Evolutionary conservation across 2,113 vertebrate genomes (phyloP).

Genomic region (Petrocephalus microphthalmus): DNA sequence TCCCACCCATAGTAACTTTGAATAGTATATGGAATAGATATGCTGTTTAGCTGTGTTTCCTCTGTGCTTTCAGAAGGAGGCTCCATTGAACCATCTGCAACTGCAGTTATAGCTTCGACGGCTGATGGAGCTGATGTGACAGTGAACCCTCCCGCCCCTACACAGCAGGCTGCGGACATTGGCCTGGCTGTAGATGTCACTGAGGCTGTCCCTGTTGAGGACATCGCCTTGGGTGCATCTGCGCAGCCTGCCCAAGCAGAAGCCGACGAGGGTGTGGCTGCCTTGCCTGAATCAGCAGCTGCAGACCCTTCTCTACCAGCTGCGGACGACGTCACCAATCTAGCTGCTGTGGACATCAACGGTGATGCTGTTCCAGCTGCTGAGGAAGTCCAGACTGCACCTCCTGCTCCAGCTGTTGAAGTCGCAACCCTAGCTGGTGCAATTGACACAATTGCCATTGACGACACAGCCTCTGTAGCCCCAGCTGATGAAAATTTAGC

Average conservation of each 20-base stretch:
- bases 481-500: constrained; percentile 26
- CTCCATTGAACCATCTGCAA: constrained; percentile 34
- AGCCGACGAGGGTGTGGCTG: constrained; percentile 16
- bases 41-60: not conserved
- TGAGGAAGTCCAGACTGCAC: constrained; percentile 47
- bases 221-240: constrained; percentile 28
- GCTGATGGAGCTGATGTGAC: constrained; percentile 30
- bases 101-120: constrained; percentile 39
- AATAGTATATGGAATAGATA: not conserved
- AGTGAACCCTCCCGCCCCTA: constrained; percentile 28
- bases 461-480: constrained; percentile 49
- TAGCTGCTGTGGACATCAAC: constrained; percentile 38
- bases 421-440: constrained; percentile 50
- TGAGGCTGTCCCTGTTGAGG: constrained; percentile 36
- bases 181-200: constrained; percentile 42
- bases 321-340: constrained; percentile 38
- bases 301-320: constrained; percentile 33
- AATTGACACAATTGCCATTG: constrained; percentile 38
- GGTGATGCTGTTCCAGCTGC: constrained; percentile 42
- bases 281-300: constrained; percentile 25
- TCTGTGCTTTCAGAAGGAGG: constrained; percentile 25
- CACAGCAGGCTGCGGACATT: constrained; percentile 35
- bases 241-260: constrained; percentile 35
- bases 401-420: constrained; percentile 48
- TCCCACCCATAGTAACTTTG: not conserved